Evolutionary conservation across 2,113 vertebrate genomes (phyloP).

Genomic region (Miniopterus natalensis): DNA sequence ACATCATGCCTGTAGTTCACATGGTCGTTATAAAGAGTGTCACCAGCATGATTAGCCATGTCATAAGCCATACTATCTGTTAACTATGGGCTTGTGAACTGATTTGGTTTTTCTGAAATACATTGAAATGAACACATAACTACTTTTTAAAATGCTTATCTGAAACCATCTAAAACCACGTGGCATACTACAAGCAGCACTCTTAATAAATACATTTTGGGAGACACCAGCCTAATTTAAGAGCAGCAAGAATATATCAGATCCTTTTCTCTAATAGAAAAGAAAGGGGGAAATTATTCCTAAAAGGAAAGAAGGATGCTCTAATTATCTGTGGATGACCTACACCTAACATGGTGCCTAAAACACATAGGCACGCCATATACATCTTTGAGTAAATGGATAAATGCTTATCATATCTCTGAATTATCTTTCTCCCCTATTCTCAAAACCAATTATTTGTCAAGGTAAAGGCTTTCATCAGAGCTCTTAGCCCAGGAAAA

Average conservation of each 20-base stretch:
- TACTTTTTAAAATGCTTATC: slow-evolving; percentile 7
- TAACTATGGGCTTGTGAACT: not conserved
- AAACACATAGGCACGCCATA: not conserved
- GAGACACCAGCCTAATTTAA: slow-evolving; percentile 40
- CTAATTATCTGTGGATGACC: slow-evolving; percentile 6
- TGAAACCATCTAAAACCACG: slow-evolving; percentile 13
- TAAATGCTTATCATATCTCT: slow-evolving; percentile 61
- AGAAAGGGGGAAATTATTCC: not conserved
- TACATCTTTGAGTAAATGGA: slow-evolving; percentile 53
- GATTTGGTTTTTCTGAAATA: not conserved
- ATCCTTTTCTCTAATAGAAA: slow-evolving; percentile 29
- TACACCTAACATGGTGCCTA: not conserved
- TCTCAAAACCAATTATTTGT: slow-evolving; percentile 79
- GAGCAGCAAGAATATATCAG: not conserved
- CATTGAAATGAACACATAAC: not conserved
- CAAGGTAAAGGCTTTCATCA: slow-evolving; percentile 72
- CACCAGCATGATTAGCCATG: not conserved
- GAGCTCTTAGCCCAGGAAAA: slow-evolving; percentile 75
- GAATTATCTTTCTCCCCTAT: slow-evolving; percentile 59
- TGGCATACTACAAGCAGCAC: not conserved
- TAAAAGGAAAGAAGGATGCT: not conserved
- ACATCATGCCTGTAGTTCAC: not conserved
- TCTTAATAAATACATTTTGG: not conserved
- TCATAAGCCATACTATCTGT: not conserved
- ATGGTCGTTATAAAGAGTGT: not conserved